Evolutionary conservation across 2,797 vertebrate species (phyloP), one percentile per base, ranked within the genome.

Genomic region (Catharus ustulatus): DNA sequence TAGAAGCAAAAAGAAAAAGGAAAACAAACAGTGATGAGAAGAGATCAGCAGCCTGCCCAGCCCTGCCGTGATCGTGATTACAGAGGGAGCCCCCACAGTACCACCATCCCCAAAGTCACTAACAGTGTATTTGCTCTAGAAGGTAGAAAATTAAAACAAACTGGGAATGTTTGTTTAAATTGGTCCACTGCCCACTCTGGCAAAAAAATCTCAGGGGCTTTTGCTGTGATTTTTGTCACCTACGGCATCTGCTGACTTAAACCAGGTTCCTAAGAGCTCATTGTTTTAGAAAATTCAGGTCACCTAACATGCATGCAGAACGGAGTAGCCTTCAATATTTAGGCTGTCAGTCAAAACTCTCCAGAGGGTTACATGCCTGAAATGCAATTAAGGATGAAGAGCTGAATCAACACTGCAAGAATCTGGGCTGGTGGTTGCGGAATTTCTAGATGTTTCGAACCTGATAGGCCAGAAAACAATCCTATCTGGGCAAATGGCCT

Each of bases 381-480:
- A 90, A 84, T 64, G 87, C 92, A 95, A 89, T 91, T 94, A 96
- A 84, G 48, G 82, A 32, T 88, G 87, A 95, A 83, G 87, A 92
- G 95, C 93, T 96, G 94, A 96, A 96, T 95, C 91, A 93, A 95
- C 94, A 89, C 45, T 63, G 58, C 0, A 0, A 79, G 90, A 75
- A 51, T 64, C 78, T 51, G 84, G 83, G 73, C 69, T 84, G 46
- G 29, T 87, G 38, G 49, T 49, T 95, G 92, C n/a, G 0, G 55
- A 86, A 80, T 94, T 88, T 92, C 61, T 86, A 30, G 69, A 75
- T 1, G 5, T 92, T 94, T 94, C 9, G 6, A 90, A 91, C 76
- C 62, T 69, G 87, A 81, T 91, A 95, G 77, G 77, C 74, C 78
- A 94, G 78, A 78, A 95, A 94, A 93, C 77, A 87, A 73, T 93